Evolutionary conservation across 1,140 invertebrate genomes (phyloP).

Genomic region (Temnothorax longispinosus): DNA sequence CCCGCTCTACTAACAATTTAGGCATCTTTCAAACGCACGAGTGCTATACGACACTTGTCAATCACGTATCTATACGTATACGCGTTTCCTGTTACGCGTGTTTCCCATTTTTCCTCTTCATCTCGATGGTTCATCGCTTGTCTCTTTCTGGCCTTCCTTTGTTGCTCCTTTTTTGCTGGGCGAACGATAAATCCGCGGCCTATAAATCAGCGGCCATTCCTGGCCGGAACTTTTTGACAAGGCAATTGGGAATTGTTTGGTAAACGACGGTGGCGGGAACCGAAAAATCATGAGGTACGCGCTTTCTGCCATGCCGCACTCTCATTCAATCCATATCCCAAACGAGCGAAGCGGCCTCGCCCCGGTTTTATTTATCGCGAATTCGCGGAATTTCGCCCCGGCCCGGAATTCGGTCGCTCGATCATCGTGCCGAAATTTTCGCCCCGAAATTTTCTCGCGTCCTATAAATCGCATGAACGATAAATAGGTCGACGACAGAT

Average conservation of each 20-base stretch:
- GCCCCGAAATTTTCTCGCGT: constrained; percentile 45
- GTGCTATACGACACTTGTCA: constrained; percentile 25
- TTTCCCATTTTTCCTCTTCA: constrained; percentile 21
- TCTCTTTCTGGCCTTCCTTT: constrained; percentile 27
- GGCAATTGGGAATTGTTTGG: constrained; percentile 82
- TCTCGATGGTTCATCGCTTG: constrained; percentile 11
- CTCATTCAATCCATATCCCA: constrained; percentile 71
- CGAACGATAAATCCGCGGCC: constrained; percentile 72
- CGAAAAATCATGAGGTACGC: constrained; percentile 76
- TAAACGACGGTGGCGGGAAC: constrained; percentile 72
- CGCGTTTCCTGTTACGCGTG: constrained; percentile 8
- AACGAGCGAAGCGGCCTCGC: constrained; percentile 38
- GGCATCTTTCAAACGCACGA: neutral
- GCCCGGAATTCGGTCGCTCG: constrained; percentile 63
- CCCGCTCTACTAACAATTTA: neutral
- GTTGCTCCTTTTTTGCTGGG: constrained; percentile 52
- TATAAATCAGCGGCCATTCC: constrained; percentile 79
- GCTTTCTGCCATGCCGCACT: constrained; percentile 66
- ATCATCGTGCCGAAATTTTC: constrained; percentile 50
- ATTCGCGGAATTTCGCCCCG: constrained; percentile 58
- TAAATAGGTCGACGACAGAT: constrained; percentile 46
- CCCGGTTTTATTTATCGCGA: constrained; percentile 70
- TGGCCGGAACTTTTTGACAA: constrained; percentile 80
- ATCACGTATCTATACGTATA: neutral
- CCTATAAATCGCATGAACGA: constrained; percentile 45